Evolutionary conservation across 2,797 vertebrate species (phyloP).

Genomic region (Galaxias olidus): DNA sequence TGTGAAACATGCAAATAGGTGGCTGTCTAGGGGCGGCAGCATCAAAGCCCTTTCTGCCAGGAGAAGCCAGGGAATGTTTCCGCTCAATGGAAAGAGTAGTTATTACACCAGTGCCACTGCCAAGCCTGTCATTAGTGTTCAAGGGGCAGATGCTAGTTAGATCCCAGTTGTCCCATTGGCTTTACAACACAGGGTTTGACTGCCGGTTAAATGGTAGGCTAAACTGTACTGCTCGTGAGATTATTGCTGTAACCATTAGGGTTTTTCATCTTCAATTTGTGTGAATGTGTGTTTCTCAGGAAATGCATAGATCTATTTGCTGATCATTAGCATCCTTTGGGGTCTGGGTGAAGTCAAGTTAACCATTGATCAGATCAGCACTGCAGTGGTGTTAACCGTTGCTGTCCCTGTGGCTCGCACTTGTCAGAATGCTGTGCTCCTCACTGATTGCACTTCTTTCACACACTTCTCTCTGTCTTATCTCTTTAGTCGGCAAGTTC

Average conservation of each 20-base stretch:
- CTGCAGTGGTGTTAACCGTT: conserved; percentile 45
- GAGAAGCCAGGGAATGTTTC: conserved; percentile 47
- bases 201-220: conserved; percentile 13
- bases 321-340: conserved; percentile 26
- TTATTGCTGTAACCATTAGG: not conserved
- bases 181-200: conserved; percentile 17
- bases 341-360: conserved; percentile 46
- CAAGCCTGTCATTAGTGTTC: conserved; percentile 61
- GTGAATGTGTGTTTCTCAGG: conserved; percentile 12
- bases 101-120: conserved; percentile 52
- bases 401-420: not conserved
- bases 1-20: conserved; percentile 31
- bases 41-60: conserved; percentile 24
- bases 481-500: not conserved
- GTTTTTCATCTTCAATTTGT: not conserved
- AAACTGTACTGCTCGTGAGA: not conserved
- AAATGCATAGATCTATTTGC: not conserved
- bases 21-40: conserved; percentile 30
- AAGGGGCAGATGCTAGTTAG: conserved; percentile 48
- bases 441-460: conserved; percentile 8
- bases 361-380: conserved; percentile 55
- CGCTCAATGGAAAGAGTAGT: conserved; percentile 48
- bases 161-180: conserved; percentile 41
- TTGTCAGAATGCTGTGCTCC: conserved; percentile 8
- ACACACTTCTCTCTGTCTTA: not conserved